Base-by-base conservation (phyloP, 2,888 invertebrate genomes). In the Rhyacophila evoluta region DNA sequence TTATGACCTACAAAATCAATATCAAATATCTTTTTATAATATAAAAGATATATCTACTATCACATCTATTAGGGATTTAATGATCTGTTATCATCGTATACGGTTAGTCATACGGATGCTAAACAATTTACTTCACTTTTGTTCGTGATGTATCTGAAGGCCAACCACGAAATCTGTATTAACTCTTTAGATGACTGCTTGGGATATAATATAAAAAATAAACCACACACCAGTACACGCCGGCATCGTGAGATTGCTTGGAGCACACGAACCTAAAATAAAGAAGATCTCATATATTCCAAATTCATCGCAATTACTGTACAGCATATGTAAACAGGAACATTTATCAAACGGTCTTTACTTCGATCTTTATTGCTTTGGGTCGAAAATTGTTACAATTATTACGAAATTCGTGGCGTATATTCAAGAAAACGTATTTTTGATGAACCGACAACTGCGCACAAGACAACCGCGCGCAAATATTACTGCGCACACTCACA, bases 191-290 rank as follows among this genome's bases (percentile, higher is more conserved):
- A n/a, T n/a, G n/a, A 39, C 15, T 2, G 55, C 55, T 19, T 19
- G 55, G 19, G 19, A 55, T 15, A 41, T 19, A 25, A 41, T 6
- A 33, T 6, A 33, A n/a, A n/a, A 33, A 2, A 33, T 33, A 33
- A 33, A 2, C 29, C 29, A 19, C 38, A 38, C 10, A 19, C 41
- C 25, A 25, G 2, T 19, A 55, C 55, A 55, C 12, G 25, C 55
- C 19, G 12, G 12, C 19, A 55, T 55, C 55, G 55, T 55, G 55
- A 55, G 55, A 55, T 10, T 55, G 19, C 19, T 55, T 2, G 8
- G 25, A 55, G 55, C 55, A 55, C 55, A 55, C 55, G 55, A 55
- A 55, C 55, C 55, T 15, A 55, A 55, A 25, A 55, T 55, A 55
- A 55, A 55, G 2, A 33, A 33, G 15, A 19, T 19, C 55, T 55